A percentile compares a stretch with the other conserved stretches of the same genome.
Conservation (phyloP, 2,113 vertebrate genomes). For the Tyto alba region DNA sequence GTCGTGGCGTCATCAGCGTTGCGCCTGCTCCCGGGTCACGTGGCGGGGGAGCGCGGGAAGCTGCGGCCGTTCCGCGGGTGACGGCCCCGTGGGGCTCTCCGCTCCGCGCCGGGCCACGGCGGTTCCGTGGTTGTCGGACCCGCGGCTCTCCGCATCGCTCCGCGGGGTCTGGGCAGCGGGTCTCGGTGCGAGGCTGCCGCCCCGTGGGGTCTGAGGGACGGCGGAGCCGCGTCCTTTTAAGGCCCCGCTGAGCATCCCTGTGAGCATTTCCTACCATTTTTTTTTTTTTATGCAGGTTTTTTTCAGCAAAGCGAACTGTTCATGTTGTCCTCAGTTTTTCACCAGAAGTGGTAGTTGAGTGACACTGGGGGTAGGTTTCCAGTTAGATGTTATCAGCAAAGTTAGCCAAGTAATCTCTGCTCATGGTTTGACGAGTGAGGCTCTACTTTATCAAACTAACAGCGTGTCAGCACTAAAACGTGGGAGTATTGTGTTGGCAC, state of each 20-base stretch:
- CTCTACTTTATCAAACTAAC: not conserved
- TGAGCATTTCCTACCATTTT: not conserved
- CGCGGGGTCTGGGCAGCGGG: not conserved
- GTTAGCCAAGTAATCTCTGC: too few species aligned
- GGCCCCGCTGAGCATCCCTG: rapidly evolving
- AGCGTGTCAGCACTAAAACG: rapidly evolving
- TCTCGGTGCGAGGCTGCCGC: too few species aligned
- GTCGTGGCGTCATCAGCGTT: not conserved
- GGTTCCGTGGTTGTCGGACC: too few species aligned
- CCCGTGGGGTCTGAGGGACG: too few species aligned
- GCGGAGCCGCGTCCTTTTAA: not conserved
- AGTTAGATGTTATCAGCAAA: not conserved
- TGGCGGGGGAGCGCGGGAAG: not conserved
- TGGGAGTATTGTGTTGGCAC: not conserved
- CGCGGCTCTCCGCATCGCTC: not conserved
- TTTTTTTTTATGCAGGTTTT: not conserved
- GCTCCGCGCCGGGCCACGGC: too few species aligned
- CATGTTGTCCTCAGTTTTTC: too few species aligned
- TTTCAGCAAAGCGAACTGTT: not conserved
- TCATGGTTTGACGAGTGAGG: rapidly evolving
- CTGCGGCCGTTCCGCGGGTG: too few species aligned
- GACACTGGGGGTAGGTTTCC: not conserved
- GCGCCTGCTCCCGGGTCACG: not conserved
- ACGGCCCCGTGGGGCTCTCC: too few species aligned
- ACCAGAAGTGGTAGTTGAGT: not conserved